phyloP scores from a whole-genome alignment of 2,797 vertebrate species.

The Enteromius fasciolatus region DNA sequence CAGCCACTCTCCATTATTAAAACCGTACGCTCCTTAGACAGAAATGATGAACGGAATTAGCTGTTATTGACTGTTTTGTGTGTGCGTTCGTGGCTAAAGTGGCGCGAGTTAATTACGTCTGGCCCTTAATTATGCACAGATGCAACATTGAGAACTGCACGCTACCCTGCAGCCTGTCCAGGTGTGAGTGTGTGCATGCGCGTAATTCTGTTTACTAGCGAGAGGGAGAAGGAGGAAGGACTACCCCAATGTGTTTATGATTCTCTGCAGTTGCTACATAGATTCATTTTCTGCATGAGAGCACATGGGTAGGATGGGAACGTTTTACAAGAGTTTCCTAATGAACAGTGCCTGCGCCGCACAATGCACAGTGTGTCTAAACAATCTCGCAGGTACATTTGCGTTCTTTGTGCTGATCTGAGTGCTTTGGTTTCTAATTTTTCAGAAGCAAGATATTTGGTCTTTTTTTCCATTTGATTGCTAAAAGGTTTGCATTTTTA shows the following conservation, averaged over 20 bases:
- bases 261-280: conserved; percentile 45
- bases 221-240: conserved; percentile 49
- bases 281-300: conserved; percentile 50
- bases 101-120: conserved; percentile 51
- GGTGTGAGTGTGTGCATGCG: conserved; percentile 36
- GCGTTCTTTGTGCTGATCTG: background rate
- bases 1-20: conserved; percentile 39
- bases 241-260: conserved; percentile 44
- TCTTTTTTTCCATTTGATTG: background rate
- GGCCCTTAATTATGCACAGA: conserved; percentile 71
- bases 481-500: background rate
- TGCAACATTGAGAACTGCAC: conserved; percentile 55
- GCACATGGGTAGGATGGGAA: conserved; percentile 46
- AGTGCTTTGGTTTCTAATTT: conserved; percentile 8
- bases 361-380: conserved; percentile 15
- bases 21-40: conserved; percentile 18
- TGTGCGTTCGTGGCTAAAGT: conserved; percentile 24
- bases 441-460: background rate
- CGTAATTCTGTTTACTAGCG: conserved; percentile 32
- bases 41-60: conserved; percentile 18
- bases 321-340: conserved; percentile 41
- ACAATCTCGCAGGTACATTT: conserved; percentile 24
- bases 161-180: conserved; percentile 18
- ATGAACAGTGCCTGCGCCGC: conserved; percentile 37
- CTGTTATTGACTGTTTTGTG: conserved; percentile 37